Conservation (phyloP, 2,888 invertebrate species). For the Petrolisthes cinctipes region DNA sequence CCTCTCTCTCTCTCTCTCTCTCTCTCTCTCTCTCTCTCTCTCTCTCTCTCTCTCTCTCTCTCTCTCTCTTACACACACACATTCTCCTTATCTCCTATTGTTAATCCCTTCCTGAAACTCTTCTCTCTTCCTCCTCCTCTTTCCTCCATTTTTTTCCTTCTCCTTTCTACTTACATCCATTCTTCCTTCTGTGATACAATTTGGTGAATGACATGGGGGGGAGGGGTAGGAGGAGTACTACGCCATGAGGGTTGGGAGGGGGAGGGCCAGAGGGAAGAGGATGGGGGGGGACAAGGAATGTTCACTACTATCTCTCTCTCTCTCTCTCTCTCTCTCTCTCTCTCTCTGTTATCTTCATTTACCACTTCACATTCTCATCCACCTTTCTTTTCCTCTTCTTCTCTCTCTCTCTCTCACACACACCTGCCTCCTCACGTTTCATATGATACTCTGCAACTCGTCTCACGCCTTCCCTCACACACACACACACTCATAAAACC, state of each 20-base stretch:
- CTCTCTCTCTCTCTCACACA: conserved; percentile 4
- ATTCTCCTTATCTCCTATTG: neutral
- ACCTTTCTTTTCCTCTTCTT: neutral
- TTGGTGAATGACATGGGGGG: too few relatives aligned
- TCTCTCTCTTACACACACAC: conserved; percentile 2
- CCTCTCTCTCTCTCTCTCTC: neutral
- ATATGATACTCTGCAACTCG: too few relatives aligned
- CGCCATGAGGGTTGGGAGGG: too few relatives aligned
- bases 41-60: conserved; percentile 8
- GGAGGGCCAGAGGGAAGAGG: too few relatives aligned
- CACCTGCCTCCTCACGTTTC: too few relatives aligned
- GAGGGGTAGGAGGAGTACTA: too few relatives aligned
- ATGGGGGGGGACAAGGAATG: too few relatives aligned
- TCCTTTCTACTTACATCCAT: neutral
- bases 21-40: neutral
- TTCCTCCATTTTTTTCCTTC: neutral
- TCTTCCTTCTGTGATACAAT: neutral
- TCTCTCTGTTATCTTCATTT: neutral
- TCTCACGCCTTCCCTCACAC: too few relatives aligned
- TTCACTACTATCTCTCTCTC: neutral
- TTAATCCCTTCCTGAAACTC: neutral
- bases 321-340: neutral
- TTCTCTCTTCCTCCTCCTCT: neutral
- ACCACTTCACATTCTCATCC: neutral
- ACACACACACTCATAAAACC: too few relatives aligned